Base-by-base conservation (phyloP, 2,797 vertebrate species). In the Alcedo quadribrachys region DNA sequence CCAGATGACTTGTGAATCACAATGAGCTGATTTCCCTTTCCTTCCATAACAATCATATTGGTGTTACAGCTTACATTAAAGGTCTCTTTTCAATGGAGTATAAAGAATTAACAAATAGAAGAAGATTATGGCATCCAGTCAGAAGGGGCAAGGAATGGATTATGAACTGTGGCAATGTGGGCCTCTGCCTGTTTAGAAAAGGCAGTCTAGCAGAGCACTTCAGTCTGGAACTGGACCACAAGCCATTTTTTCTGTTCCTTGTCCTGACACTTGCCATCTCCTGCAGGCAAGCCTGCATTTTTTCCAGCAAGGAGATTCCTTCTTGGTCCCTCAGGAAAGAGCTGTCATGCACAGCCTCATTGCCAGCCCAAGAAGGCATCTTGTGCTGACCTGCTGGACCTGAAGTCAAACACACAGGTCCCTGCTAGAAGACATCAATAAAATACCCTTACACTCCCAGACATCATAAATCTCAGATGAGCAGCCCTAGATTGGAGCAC, bases 391-490 rank as follows among this genome's bases (percentile, higher is more conserved):
- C 25, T 11, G 42, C 16, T 7, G 1, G 43, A 22, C 3, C 25
- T 60, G 65, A 16, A 15, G 16, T 25, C 50, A 37, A 58, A 18
- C 16, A 45, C 27, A 10, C 11, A 14, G 6, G 17, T 62, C 32
- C 14, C 55, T 81, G 32, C 30, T 27, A 35, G 45, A 54, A 76
- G 37, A 43, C 15, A 50, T 67, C 78, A 50, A 21, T 45, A 48
- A 57, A 55, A 50, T 7, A n/a, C 8, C 4, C 8, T 63, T 8
- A 28, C 5, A 12, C 21, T n/a, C 20, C 9, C 0, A 0, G 45
- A 37, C 55, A 78, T 65, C 0, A 0, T 28, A 68, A 54, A 76
- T 25, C n/a, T 84, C 55, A 35, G 40, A 40, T 35, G 55, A 80
- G 55, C 28, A 68, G 32, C 28, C 32, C 40, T 22, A 13, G 7